Evolutionary conservation across 2,888 invertebrate species (phyloP).

Genomic region (Adelognathus sp.): DNA sequence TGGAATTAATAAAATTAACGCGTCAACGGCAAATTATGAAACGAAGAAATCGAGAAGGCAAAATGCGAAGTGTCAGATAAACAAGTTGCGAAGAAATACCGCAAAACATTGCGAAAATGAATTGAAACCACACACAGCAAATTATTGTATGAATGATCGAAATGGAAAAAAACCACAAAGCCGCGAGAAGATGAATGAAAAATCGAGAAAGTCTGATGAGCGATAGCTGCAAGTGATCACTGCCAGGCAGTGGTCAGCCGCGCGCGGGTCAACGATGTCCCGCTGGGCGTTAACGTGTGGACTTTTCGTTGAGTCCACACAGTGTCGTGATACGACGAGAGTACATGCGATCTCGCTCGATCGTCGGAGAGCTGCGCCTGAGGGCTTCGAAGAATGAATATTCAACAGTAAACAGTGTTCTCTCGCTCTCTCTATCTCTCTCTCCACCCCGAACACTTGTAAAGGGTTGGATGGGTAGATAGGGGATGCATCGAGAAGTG

Average conservation of each 20-base stretch:
- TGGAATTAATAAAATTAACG: no score
- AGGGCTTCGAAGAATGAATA: slow-evolving; percentile 74
- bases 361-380: slow-evolving; percentile 5
- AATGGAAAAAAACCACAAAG: slow-evolving; percentile 14
- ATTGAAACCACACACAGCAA: not conserved
- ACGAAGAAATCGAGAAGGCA: no score
- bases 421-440: slow-evolving; percentile 26
- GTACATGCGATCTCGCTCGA: not conserved
- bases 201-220: not conserved
- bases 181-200: not conserved
- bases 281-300: slow-evolving; percentile 68
- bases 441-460: slow-evolving; percentile 46
- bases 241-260: not conserved
- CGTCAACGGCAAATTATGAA: no score
- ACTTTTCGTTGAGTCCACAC: slow-evolving; percentile 64
- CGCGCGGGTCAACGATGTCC: not conserved
- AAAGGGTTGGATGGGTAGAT: slow-evolving; percentile 67
- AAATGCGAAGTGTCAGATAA: no score
- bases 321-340: slow-evolving; percentile 24
- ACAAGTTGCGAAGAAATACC: no score
- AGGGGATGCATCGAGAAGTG: slow-evolving; percentile 32
- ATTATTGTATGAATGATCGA: no score
- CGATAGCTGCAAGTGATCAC: not conserved
- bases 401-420: slow-evolving; percentile 74
- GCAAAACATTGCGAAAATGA: no score